These are phyloP conservation scores for Scaptomyza graminum DNA, from an alignment of 1,140 invertebrate species.

Conservation along the genomic window DNA sequence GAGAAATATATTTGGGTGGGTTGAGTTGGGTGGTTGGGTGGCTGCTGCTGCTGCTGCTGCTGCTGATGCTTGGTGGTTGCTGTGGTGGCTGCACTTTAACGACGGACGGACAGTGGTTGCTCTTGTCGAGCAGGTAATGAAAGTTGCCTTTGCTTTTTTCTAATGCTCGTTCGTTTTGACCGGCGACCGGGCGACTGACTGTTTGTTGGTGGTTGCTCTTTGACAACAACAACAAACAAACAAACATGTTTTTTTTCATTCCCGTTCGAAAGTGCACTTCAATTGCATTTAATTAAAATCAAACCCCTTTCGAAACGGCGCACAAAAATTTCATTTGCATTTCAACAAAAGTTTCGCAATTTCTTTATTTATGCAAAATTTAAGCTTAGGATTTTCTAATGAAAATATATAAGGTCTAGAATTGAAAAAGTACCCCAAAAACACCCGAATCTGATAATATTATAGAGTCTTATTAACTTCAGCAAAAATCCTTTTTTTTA, in stretches of 20 bases:
- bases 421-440: no score
- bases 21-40: slow-evolving; percentile 22
- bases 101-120: slow-evolving; percentile 35
- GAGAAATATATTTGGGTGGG: slow-evolving; percentile 9
- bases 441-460: no score
- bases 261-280: slow-evolving; percentile 68
- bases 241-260: slow-evolving; percentile 26
- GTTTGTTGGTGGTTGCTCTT: slow-evolving; percentile 29
- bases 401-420: no score
- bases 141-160: slow-evolving; percentile 17
- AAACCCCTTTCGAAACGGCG: slow-evolving; percentile 8
- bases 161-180: neutral
- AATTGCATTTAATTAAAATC: slow-evolving; percentile 71
- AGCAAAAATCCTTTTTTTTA: no score
- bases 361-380: no score
- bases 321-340: neutral
- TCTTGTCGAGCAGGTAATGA: slow-evolving; percentile 41
- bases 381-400: no score
- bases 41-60: slow-evolving; percentile 2
- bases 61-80: slow-evolving; percentile 6
- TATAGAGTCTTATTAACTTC: no score
- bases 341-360: neutral
- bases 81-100: slow-evolving; percentile 33
- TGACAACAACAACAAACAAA: slow-evolving; percentile 31
- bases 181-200: neutral